Percentiles rank a stretch among this genome's conserved stretches.
These are phyloP conservation scores for Mareca strepera DNA, from an alignment of 2,797 vertebrate genomes.

Conservation along the genomic window DNA sequence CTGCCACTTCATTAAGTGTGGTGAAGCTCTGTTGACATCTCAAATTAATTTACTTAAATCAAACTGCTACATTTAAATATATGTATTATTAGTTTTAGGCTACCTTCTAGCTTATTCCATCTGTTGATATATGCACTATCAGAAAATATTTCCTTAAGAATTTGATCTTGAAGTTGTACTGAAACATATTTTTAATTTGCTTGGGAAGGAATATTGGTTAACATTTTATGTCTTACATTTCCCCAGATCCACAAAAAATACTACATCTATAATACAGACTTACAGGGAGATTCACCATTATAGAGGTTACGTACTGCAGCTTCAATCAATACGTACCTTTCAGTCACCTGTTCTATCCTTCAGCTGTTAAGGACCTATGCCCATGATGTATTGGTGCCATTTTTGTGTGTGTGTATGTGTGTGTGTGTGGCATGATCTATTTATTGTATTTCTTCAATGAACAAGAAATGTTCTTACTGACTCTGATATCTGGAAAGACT, in stretches of 20 bases:
- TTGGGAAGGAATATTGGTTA: not conserved
- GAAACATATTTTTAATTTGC: not conserved
- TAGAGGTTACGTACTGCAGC: not conserved
- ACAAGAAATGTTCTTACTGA: not conserved
- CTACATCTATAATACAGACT: fast-evolving
- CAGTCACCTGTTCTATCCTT: not conserved
- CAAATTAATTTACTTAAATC: not conserved
- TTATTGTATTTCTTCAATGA: not conserved
- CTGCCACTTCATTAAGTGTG: not conserved
- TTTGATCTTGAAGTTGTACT: not conserved
- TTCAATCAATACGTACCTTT: not conserved
- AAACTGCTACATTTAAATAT: not conserved
- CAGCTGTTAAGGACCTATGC: not conserved
- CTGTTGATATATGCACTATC: not conserved
- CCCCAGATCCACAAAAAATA: not conserved
- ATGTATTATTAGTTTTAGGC: fast-evolving
- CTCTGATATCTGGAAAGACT: not conserved
- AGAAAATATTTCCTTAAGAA: not conserved
- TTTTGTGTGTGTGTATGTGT: not conserved
- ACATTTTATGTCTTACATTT: not conserved
- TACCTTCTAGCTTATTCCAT: not conserved
- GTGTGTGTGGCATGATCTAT: not conserved
- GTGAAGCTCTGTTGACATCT: not conserved
- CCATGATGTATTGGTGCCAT: not conserved
- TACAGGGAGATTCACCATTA: not conserved